phyloP scores from a whole-genome alignment of 2,888 invertebrate genomes.

The Timandra comae region DNA sequence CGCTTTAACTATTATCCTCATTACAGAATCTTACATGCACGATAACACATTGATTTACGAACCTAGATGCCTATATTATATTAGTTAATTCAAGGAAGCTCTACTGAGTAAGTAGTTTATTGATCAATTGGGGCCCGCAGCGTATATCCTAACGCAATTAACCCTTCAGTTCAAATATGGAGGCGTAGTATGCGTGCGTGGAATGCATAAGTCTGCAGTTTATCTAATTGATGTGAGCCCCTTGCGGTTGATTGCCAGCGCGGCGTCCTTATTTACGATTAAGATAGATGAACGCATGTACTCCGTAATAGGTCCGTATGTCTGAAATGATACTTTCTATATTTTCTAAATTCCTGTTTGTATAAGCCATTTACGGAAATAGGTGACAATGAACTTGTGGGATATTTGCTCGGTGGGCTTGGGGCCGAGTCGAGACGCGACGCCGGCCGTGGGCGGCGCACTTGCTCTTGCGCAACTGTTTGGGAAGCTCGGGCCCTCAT shows the following conservation, averaged over 20 bases:
- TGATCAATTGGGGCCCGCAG: constrained; percentile 19
- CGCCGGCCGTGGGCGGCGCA: constrained; percentile 49
- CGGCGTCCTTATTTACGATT: constrained; percentile 19
- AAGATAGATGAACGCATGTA: too few species aligned
- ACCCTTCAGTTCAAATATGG: constrained; percentile 22
- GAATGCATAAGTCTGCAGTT: constrained; percentile 22
- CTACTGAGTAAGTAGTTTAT: constrained; percentile 11
- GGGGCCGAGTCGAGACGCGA: constrained; percentile 23
- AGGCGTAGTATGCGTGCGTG: constrained; percentile 14
- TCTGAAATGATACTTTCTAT: constrained; percentile 17
- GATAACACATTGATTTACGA: neutral
- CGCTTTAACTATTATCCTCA: constrained; percentile 13
- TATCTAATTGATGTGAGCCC: constrained; percentile 23
- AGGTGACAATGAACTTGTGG: constrained; percentile 67
- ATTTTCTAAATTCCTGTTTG: constrained; percentile 14
- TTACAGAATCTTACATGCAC: constrained; percentile 1
- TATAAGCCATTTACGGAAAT: constrained; percentile 21
- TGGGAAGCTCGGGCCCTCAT: constrained; percentile 46
- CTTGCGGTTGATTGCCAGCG: constrained; percentile 15
- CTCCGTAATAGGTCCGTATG: neutral
- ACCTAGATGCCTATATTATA: neutral
- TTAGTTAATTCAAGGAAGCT: constrained; percentile 5
- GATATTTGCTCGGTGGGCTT: constrained; percentile 29
- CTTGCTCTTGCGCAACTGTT: constrained; percentile 63
- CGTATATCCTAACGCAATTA: constrained; percentile 21